Evolutionary conservation across 2,113 vertebrate genomes (phyloP).

Genomic region (Chaetura pelagica): DNA sequence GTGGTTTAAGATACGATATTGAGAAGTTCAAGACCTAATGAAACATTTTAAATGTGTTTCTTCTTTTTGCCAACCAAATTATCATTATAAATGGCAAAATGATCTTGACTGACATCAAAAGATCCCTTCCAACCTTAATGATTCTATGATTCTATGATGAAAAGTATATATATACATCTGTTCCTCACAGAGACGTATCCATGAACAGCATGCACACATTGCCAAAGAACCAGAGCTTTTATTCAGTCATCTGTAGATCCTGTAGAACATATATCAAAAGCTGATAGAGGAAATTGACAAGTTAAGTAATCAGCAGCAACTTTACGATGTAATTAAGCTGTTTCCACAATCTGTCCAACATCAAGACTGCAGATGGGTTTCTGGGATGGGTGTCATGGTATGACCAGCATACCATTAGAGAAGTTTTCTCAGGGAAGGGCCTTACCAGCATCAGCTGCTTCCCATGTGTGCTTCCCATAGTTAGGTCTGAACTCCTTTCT

Average conservation of each 20-base stretch:
- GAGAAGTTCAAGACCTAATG: not conserved
- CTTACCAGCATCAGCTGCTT: not conserved
- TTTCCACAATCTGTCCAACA: not conserved
- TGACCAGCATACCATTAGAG: not conserved
- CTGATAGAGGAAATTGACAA: not conserved
- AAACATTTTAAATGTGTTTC: not conserved
- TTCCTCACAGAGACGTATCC: not conserved
- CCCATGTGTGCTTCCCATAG: rapidly evolving
- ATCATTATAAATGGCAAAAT: not conserved
- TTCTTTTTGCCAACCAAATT: not conserved
- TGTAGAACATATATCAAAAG: not conserved
- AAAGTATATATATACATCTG: not conserved
- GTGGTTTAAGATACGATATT: not conserved
- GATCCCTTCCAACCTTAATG: no score
- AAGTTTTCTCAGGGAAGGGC: not conserved
- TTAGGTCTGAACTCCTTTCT: not conserved
- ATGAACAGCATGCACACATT: not conserved
- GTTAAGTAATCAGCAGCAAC: not conserved
- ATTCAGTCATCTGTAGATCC: not conserved
- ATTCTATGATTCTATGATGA: no score
- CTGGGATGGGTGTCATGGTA: not conserved
- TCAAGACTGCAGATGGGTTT: not conserved
- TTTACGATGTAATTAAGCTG: not conserved
- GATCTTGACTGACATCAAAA: not conserved
- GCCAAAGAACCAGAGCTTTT: not conserved